Percentiles rank a stretch among this genome's conserved stretches.
These are phyloP conservation scores for Sitta carolinensis DNA, from an alignment of 2,797 vertebrate genomes.

Conservation along the genomic window DNA sequence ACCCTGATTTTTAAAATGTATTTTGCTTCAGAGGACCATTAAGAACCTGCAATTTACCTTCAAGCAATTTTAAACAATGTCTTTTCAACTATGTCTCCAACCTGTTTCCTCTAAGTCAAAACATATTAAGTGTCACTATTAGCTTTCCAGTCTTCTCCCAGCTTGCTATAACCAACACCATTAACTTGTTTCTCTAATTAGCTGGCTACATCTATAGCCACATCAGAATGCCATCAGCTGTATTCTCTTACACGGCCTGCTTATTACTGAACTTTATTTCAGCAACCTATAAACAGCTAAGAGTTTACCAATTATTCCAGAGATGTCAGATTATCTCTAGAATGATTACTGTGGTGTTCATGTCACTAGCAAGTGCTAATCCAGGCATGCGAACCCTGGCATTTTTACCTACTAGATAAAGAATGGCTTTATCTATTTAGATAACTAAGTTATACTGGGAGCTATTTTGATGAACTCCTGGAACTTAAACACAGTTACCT, in stretches of 20 bases:
- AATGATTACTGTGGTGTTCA: background rate
- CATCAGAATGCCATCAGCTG: constrained; percentile 18
- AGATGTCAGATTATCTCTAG: background rate
- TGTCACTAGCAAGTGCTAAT: constrained; percentile 5
- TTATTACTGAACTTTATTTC: constrained; percentile 13
- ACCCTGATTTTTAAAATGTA: background rate
- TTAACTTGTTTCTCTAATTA: constrained; percentile 49
- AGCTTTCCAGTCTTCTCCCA: background rate
- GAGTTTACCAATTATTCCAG: background rate
- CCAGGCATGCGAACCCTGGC: background rate
- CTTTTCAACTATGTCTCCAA: background rate
- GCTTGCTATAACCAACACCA: background rate
- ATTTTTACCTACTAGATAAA: background rate
- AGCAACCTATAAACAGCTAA: constrained; percentile 34
- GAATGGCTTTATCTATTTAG: background rate
- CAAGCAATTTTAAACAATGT: background rate
- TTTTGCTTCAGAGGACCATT: background rate
- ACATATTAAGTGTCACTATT: background rate
- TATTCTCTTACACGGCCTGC: background rate
- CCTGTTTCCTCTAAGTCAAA: background rate
- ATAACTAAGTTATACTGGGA: background rate
- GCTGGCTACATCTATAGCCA: constrained; percentile 19
- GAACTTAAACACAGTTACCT: background rate
- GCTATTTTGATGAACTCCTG: background rate
- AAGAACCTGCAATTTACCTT: background rate